Evolutionary conservation across 2,888 invertebrate species (phyloP), one percentile per base, ranked within the genome.

Genomic region (Cheilosia scutellata): DNA sequence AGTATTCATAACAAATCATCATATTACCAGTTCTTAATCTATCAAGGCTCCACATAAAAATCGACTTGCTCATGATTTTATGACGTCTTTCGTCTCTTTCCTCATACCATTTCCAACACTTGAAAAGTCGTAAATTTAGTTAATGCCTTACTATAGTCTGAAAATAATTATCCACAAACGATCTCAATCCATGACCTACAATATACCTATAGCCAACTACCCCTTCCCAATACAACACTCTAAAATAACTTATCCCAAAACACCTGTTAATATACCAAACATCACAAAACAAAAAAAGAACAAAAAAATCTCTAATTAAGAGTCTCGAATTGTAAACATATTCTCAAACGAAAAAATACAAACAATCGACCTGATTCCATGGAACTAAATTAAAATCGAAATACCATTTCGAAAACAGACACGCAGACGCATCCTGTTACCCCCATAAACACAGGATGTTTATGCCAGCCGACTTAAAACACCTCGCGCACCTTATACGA

Each of bases 391-490:
- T 70, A 75, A 72, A 63, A 42, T 63, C 71, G 70, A 65, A 58
- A 71, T 44, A 31, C 55, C 37, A 53, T 71, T 57, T 49, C 63
- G 57, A 65, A 74, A 63, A 70, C 60, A 63, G 57, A 70, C 55
- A 31, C 72, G 78, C 37, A 37, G 37, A 37, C 78, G 79, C 83
- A 84, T 84, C 79, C 79, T 79, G 79, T 70, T 51, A 44, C 51
- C 75, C 66, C 58, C 53, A 53, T 76, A 84, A 84, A 79, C 79
- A 84, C 70, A 79, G 83, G 83, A 84, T 84, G 83, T 84, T 84
- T 84, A 84, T 75, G 75, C 65, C 68, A 75, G 37, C 40, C 55
- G 62, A 44, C 62, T 31, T 49, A 16, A 44, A 60, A 65, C 66
- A 62, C 42, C 53, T 27, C 7, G 25, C 25, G 9, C 42, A 29